Evolutionary conservation across 92 coral and sea anemone genomes (phyloP).

Genomic region (Virgularia gustaviana): DNA sequence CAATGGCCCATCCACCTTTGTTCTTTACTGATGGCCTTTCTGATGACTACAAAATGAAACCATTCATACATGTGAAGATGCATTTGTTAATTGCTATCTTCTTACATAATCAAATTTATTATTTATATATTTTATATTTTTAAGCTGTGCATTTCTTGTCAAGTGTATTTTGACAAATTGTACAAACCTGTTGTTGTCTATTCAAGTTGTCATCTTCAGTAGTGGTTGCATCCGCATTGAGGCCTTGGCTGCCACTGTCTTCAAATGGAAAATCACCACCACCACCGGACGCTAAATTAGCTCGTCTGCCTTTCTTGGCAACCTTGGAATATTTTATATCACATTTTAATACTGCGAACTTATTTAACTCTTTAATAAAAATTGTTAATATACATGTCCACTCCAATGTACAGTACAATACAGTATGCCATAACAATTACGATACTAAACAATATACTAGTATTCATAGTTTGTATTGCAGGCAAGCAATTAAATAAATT

Average conservation of each 20-base stretch:
- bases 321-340: not conserved
- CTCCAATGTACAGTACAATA: too few relatives aligned
- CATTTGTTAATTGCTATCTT: too few relatives aligned
- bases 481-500: too few relatives aligned
- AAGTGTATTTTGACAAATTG: too few relatives aligned
- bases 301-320: slow-evolving; percentile 30
- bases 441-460: too few relatives aligned
- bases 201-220: not conserved
- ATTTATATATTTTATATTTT: too few relatives aligned
- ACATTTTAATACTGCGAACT: not conserved
- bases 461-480: too few relatives aligned
- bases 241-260: not conserved
- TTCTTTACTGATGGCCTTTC: slow-evolving; percentile 82
- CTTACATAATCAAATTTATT: too few relatives aligned
- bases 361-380: not conserved
- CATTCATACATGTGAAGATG: not conserved
- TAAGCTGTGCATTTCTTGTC: too few relatives aligned
- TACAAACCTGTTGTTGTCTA: not conserved
- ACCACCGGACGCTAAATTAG: slow-evolving; percentile 6
- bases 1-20: slow-evolving; percentile 99
- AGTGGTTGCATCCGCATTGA: not conserved
- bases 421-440: too few relatives aligned
- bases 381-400: too few relatives aligned
- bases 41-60: slow-evolving; percentile 59
- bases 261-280: not conserved